Evolutionary conservation across 2,113 vertebrate species (phyloP).

Genomic region (Montifringilla adamsi): DNA sequence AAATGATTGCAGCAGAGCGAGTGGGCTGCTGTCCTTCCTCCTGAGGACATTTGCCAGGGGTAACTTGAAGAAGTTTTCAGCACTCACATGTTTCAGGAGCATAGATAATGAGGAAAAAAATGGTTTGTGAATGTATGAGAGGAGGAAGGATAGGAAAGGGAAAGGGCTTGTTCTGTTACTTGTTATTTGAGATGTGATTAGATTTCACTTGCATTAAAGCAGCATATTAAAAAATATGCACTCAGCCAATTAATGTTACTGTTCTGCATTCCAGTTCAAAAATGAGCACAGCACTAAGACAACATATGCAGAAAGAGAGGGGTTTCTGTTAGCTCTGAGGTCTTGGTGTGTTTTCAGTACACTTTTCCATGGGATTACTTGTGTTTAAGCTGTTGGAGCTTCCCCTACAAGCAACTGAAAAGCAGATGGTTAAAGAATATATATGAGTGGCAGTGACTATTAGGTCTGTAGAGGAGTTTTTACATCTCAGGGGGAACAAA

Average conservation of each 20-base stretch:
- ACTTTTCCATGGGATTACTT: not conserved
- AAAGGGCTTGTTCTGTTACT: not conserved
- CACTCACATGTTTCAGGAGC: accelerated
- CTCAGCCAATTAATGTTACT: not conserved
- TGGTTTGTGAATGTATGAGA: not conserved
- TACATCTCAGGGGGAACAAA: not conserved
- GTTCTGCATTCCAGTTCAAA: not conserved
- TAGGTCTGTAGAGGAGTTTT: not conserved
- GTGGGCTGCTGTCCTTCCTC: not conserved
- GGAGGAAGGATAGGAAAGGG: not conserved
- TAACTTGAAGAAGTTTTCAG: not conserved
- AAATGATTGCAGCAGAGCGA: not conserved
- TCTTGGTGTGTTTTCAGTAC: not conserved
- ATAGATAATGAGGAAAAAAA: not conserved
- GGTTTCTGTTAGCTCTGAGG: not conserved
- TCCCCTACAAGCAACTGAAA: not conserved
- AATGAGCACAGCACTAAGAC: not conserved
- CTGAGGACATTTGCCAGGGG: not conserved
- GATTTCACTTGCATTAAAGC: not conserved
- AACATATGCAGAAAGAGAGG: not conserved
- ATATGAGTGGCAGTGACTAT: not conserved
- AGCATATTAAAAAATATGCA: not conserved
- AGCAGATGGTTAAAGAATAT: not conserved
- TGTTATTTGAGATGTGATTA: not conserved
- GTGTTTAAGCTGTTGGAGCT: not conserved